phyloP scores from a whole-genome alignment of 2,888 invertebrate species.

The Tenthredo livida region DNA sequence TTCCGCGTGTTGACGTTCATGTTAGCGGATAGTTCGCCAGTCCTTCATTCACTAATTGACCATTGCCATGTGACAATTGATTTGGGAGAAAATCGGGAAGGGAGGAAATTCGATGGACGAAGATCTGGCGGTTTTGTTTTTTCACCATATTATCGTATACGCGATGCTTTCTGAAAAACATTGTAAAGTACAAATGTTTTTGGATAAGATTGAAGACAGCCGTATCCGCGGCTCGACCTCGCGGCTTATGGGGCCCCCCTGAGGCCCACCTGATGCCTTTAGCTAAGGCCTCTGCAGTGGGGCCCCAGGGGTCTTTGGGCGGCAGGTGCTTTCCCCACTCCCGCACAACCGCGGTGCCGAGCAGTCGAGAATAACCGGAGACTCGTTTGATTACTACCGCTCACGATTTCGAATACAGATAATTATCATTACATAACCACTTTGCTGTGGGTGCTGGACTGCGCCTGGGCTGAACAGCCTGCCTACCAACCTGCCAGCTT shows the following conservation, averaged over 20 bases:
- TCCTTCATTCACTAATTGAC: not conserved
- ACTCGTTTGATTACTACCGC: slow-evolving; percentile 69
- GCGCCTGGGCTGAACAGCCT: slow-evolving; percentile 52
- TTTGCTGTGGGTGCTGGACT: slow-evolving; percentile 48
- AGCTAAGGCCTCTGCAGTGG: slow-evolving; percentile 12
- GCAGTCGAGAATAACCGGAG: slow-evolving; percentile 55
- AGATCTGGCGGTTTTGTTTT: not conserved
- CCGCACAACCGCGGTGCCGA: slow-evolving; percentile 19
- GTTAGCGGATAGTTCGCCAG: not conserved
- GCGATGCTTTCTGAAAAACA: not conserved
- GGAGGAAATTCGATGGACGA: not conserved
- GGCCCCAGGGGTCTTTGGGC: slow-evolving; percentile 44
- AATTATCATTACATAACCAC: slow-evolving; percentile 69
- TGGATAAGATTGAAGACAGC: slow-evolving; percentile 11
- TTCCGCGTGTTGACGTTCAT: slow-evolving; percentile 35
- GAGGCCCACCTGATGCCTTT: slow-evolving; percentile 34
- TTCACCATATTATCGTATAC: not conserved
- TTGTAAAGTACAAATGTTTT: not conserved
- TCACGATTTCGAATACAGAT: slow-evolving; percentile 65
- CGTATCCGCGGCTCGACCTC: slow-evolving; percentile 12
- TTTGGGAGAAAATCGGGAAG: not conserved
- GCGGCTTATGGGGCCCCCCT: not conserved
- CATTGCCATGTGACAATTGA: not conserved
- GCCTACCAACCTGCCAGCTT: slow-evolving; percentile 39
- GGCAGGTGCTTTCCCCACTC: slow-evolving; percentile 52